Percentiles rank a stretch among this genome's conserved stretches.
phyloP scores from a whole-genome alignment of 2,888 invertebrate species.

The Liposcelis brunnea region DNA sequence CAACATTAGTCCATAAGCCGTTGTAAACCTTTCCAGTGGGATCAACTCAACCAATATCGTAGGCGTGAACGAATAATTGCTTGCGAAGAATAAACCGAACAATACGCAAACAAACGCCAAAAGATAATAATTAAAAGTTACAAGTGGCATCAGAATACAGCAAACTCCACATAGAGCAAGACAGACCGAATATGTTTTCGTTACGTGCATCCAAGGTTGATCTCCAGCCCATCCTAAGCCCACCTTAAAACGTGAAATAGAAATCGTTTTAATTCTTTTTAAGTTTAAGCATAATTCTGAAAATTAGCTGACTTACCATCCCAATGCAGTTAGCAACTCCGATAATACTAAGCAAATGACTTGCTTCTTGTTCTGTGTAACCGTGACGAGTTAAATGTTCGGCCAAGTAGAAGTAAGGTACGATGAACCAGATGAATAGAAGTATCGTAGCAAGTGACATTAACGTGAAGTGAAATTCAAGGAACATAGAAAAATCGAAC shows the following conservation, averaged over 20 bases:
- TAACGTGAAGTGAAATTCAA: constrained; percentile 57
- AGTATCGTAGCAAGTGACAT: constrained; percentile 74
- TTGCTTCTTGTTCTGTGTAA: constrained; percentile 53
- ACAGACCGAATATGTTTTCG: constrained; percentile 65
- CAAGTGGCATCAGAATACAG: constrained; percentile 40
- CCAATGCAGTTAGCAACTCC: constrained; percentile 83
- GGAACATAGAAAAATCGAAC: constrained; percentile 63
- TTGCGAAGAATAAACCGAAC: constrained; percentile 83
- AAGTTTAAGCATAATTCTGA: not conserved
- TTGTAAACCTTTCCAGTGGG: constrained; percentile 78
- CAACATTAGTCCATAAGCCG: constrained; percentile 77
- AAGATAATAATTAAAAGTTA: constrained; percentile 25
- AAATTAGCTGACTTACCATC: constrained; percentile 42
- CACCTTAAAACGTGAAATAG: not conserved
- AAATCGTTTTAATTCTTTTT: not conserved
- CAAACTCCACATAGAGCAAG: constrained; percentile 47
- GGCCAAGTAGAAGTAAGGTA: constrained; percentile 85
- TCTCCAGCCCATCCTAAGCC: constrained; percentile 76
- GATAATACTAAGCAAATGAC: constrained; percentile 66
- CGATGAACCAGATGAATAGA: constrained; percentile 85
- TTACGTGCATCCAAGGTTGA: constrained; percentile 62
- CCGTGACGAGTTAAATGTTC: constrained; percentile 60
- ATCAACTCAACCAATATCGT: constrained; percentile 76
- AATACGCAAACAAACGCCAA: constrained; percentile 32
- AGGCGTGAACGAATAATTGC: constrained; percentile 80